phyloP scores from a whole-genome alignment of 2,113 vertebrate species.

The Bubalus kerabau region DNA sequence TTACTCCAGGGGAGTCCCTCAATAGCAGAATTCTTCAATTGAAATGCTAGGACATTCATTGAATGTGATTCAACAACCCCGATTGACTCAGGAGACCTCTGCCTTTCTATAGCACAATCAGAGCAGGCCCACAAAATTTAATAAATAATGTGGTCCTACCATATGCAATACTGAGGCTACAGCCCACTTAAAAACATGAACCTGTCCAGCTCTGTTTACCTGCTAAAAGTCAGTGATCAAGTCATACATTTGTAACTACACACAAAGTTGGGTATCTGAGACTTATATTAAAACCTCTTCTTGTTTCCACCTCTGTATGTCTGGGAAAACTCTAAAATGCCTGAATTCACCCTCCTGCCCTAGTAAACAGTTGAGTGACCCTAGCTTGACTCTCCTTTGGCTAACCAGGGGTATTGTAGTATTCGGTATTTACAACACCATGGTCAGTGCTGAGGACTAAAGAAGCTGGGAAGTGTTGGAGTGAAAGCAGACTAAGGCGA shows the following conservation, averaged over 20 bases:
- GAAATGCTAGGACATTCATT: slow-evolving; percentile 55
- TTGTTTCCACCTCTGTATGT: not conserved
- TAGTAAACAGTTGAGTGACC: not conserved
- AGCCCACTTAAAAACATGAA: slow-evolving; percentile 58
- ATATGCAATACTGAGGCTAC: slow-evolving; percentile 40
- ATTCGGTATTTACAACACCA: not conserved
- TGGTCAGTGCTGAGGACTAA: not conserved
- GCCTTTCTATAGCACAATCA: slow-evolving; percentile 15
- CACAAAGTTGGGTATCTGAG: not conserved
- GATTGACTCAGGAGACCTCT: slow-evolving; percentile 48
- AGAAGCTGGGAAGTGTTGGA: not conserved
- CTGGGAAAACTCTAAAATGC: not conserved
- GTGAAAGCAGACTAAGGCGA: not conserved
- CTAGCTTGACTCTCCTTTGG: not conserved
- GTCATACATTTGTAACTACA: slow-evolving; percentile 47
- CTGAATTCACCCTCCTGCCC: not conserved
- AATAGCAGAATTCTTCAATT: slow-evolving; percentile 56
- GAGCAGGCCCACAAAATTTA: not conserved
- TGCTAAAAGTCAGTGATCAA: slow-evolving; percentile 58
- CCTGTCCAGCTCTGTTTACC: slow-evolving; percentile 26
- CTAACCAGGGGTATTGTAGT: not conserved
- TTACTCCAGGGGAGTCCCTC: slow-evolving; percentile 63
- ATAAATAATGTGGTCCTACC: slow-evolving; percentile 27
- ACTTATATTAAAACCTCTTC: not conserved
- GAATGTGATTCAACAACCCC: slow-evolving; percentile 53